Percentiles rank a stretch among this genome's conserved stretches.
These are phyloP conservation scores for Petrolisthes manimaculis DNA, from an alignment of 2,888 invertebrate genomes.

Conservation along the genomic window DNA sequence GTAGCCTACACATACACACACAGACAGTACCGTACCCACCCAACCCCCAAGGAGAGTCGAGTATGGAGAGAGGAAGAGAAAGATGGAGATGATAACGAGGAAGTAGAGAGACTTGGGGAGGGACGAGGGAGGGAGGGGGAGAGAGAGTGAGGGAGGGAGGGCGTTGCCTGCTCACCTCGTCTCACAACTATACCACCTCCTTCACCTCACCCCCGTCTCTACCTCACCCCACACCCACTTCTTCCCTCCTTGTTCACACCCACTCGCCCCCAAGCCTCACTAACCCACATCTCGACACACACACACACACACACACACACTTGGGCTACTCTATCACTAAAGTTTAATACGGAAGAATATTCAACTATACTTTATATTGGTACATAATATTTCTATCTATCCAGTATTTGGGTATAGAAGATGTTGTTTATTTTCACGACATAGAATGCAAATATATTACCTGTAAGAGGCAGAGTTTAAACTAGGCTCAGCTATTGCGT, in stretches of 20 bases:
- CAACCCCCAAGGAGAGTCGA: neutral
- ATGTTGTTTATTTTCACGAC: too few relatives aligned
- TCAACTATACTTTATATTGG: too few relatives aligned
- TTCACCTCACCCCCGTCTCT: neutral
- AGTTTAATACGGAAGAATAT: too few relatives aligned
- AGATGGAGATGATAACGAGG: neutral
- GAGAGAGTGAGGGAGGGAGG: neutral
- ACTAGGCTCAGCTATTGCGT: too few relatives aligned
- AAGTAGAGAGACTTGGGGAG: neutral
- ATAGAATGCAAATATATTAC: too few relatives aligned
- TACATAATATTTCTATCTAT: too few relatives aligned
- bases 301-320: slow-evolving; percentile 27
- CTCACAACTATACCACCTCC: neutral
- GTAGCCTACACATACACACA: neutral
- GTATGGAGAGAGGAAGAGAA: neutral
- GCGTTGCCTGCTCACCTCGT: neutral
- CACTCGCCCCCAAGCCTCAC: neutral
- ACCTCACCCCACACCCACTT: neutral
- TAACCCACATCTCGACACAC: slow-evolving; percentile 16
- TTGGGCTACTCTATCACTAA: too few relatives aligned
- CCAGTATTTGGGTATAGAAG: too few relatives aligned
- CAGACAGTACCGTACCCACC: neutral
- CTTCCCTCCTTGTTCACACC: neutral
- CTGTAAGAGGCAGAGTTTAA: too few relatives aligned
- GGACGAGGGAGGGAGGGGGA: neutral